phyloP scores from a whole-genome alignment of 2,797 vertebrate genomes.

The Antrozous pallidus region DNA sequence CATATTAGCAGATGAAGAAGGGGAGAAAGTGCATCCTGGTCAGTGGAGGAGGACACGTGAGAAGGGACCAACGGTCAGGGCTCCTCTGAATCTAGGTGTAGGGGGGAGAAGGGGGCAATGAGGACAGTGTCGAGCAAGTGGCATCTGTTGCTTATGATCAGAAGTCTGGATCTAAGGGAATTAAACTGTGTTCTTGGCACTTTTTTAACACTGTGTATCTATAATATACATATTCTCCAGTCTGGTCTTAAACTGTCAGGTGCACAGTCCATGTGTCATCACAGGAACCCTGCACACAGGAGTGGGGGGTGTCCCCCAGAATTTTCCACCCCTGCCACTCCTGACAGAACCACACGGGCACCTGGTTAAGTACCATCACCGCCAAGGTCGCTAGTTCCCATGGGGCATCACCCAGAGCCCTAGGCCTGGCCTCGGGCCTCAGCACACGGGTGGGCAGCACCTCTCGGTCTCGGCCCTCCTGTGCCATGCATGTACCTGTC shows the following conservation, averaged over 20 bases:
- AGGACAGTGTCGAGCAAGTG: background rate
- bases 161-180: background rate
- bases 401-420: background rate
- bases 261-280: slow-evolving; percentile 19
- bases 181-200: background rate
- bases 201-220: slow-evolving; percentile 64
- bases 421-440: slow-evolving; percentile 70
- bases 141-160: background rate
- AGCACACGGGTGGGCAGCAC: slow-evolving; percentile 37
- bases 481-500: accelerated
- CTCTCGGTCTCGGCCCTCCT: background rate
- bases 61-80: too few species aligned
- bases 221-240: slow-evolving; percentile 71
- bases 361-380: background rate
- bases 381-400: background rate
- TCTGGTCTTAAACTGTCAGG: slow-evolving; percentile 70
- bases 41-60: background rate
- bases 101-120: too few species aligned
- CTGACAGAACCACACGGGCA: background rate
- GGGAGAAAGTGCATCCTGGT: background rate
- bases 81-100: background rate
- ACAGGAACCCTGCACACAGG: background rate
- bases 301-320: background rate
- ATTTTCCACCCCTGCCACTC: background rate
- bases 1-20: background rate